Base-by-base conservation (phyloP, 2,113 vertebrate species). In the Chloebia gouldiae region DNA sequence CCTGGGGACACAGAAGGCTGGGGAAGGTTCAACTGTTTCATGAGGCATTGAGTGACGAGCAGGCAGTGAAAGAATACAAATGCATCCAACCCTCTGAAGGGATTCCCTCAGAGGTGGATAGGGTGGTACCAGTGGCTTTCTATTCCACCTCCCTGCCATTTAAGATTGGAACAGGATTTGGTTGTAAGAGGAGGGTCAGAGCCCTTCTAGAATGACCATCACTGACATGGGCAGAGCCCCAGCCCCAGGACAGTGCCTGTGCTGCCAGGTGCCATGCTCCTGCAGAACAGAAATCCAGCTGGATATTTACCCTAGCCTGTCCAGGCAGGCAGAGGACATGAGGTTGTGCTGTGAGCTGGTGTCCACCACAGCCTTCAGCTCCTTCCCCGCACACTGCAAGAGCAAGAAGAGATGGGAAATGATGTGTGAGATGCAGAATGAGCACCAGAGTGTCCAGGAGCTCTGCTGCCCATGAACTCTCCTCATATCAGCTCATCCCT, bases 291-390 rank as follows among this genome's bases (percentile, higher is more conserved):
- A 49, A 59, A n/a, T 23, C 45, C 68, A 70, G 35, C 13, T 33
- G 30, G 63, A 66, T 89, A 91, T 94, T 98, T 96, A 98, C 99
- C 99, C 98, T 24, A 98, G 94, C 95, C 98, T 98, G 79, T 99
- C 98, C 91, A 98, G 96, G 83, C 98, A 99, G n/a, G 93, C 95
- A 9, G 98, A 98, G 0, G 99, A 98, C 90, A 99, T 98, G 90
- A 99, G 96, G 97, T 98, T 99, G 90, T 98, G 93, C 39, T 96
- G 98, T 7, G 98, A 99, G 86, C 98, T 98, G 0, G 98, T 99
- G 96, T 99, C 98, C 91, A 99, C 98, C 96, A 98, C 90, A 0
- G 98, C 96, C 81, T 97, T 98, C 82, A 98, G 77, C 75, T 99
- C 98, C 96, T 98, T 98, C 72, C 98, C 99, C 3, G 96, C 98